phyloP scores from a whole-genome alignment of 1,140 invertebrate genomes.

The Argopecten irradians region DNA sequence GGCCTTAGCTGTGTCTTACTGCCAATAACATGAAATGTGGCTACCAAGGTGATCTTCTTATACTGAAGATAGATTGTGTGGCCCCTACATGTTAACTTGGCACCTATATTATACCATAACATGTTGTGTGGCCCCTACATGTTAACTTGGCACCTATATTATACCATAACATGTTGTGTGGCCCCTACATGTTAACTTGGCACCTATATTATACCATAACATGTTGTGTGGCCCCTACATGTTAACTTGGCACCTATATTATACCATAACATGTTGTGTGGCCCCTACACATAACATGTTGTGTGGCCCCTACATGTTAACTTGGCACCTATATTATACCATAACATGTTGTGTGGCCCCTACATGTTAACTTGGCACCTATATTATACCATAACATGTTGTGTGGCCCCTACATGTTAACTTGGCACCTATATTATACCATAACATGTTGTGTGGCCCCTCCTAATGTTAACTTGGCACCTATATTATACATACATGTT shows the following conservation, averaged over 20 bases:
- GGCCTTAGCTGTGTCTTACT: not conserved
- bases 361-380: not conserved
- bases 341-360: not conserved
- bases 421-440: not conserved
- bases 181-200: too few species aligned
- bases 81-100: too few species aligned
- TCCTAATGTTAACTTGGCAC: not conserved
- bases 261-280: not conserved
- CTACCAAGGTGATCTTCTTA: not conserved
- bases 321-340: too few species aligned
- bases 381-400: not conserved
- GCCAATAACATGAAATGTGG: not conserved
- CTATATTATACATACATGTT: not conserved
- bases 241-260: too few species aligned
- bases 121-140: too few species aligned
- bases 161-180: not conserved
- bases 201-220: not conserved
- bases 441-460: not conserved
- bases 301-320: not conserved
- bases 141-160: too few species aligned
- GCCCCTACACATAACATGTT: not conserved
- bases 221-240: not conserved
- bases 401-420: not conserved
- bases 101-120: too few species aligned
- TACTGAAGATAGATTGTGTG: too few species aligned